Evolutionary conservation across 92 coral and sea anemone genomes (phyloP).

Genomic region (Bergia puertoricense): DNA sequence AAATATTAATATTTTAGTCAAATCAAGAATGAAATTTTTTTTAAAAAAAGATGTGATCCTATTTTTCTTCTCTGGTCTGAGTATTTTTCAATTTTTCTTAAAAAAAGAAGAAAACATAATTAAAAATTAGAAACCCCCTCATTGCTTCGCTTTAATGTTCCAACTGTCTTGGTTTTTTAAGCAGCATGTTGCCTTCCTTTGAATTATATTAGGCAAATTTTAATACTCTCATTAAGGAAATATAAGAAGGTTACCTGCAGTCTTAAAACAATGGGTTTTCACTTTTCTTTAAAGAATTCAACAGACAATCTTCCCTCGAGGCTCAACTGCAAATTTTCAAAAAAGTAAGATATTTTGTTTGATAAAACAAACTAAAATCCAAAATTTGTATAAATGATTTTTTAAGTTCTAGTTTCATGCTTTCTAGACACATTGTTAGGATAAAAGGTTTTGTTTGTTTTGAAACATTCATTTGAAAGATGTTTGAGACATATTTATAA

Average conservation of each 20-base stretch:
- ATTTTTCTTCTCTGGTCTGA: not conserved
- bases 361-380: not conserved
- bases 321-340: not conserved
- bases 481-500: not conserved
- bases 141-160: not conserved
- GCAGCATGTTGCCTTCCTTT: conserved; percentile 6
- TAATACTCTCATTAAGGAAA: conserved; percentile 13
- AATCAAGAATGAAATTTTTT: not conserved
- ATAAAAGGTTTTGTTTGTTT: not conserved
- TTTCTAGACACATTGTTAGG: not conserved
- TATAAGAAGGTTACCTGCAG: conserved; percentile 17
- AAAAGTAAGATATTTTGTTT: not conserved
- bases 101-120: not conserved
- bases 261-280: not conserved
- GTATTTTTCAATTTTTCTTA: not conserved
- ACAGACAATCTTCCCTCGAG: not conserved
- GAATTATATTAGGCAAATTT: conserved; percentile 15
- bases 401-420: not conserved
- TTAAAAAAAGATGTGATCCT: not conserved
- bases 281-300: not conserved
- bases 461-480: not conserved
- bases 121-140: not conserved
- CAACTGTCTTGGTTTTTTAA: not conserved
- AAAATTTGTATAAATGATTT: not conserved
- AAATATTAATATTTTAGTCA: not conserved